Percentiles rank a stretch among this genome's conserved stretches.
These are phyloP conservation scores for Ptilodon capucinus DNA, from an alignment of 2,888 invertebrate species.

Conservation along the genomic window DNA sequence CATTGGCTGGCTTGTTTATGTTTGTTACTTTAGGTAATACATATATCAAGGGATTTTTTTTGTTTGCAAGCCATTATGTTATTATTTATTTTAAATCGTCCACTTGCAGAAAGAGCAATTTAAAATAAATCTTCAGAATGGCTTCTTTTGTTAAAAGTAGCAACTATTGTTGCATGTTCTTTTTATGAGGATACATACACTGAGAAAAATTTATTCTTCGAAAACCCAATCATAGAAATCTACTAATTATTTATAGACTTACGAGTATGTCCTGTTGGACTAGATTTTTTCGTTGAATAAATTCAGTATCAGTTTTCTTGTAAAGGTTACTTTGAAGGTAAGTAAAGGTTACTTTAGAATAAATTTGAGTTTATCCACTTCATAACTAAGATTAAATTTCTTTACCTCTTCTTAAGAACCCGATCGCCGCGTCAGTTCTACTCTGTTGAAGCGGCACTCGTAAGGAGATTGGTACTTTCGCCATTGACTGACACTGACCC, in stretches of 20 bases:
- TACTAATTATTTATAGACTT: no score
- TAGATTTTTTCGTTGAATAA: no score
- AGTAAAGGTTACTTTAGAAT: no score
- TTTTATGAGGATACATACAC: not conserved
- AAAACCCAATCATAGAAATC: no score
- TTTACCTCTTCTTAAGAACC: not conserved
- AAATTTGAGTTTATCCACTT: no score
- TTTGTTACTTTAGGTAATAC: not conserved
- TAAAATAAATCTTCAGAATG: not conserved
- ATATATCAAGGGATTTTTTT: not conserved
- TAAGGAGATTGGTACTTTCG: not conserved
- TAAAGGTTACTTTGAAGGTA: no score
- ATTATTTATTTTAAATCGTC: not conserved
- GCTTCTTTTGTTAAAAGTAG: not conserved
- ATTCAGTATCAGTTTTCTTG: no score
- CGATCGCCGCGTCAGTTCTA: not conserved
- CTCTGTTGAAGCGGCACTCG: not conserved
- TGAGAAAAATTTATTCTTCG: not conserved
- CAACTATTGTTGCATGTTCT: not conserved
- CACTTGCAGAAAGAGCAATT: not conserved
- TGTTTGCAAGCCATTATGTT: not conserved
- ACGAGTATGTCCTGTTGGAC: no score
- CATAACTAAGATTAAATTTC: not conserved
- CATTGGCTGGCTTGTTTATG: not conserved
- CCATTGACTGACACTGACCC: slow-evolving; percentile 1